Evolutionary conservation across 2,888 invertebrate genomes (phyloP).

Genomic region (Nephrotoma flavescens): DNA sequence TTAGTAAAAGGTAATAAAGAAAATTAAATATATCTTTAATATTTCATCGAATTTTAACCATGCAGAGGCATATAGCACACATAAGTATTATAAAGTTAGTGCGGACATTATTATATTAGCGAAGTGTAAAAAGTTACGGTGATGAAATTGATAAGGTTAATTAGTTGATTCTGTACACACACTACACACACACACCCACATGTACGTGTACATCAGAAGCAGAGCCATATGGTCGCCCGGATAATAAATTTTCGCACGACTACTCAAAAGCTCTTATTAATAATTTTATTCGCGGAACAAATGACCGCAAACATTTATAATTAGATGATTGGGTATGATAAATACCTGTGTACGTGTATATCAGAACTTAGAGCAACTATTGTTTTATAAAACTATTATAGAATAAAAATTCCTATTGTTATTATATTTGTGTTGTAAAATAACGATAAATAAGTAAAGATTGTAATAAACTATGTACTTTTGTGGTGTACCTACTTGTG

Average conservation of each 20-base stretch:
- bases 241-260: not conserved
- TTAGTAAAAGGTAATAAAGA: not conserved
- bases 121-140: not conserved
- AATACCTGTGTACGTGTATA: not conserved
- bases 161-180: not conserved
- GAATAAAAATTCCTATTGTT: not conserved
- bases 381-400: not conserved
- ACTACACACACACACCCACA: not conserved
- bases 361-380: not conserved
- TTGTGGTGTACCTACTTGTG: not conserved
- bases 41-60: not conserved
- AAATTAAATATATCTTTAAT: not conserved
- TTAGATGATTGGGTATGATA: not conserved
- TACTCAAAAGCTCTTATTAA: not conserved
- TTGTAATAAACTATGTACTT: not conserved
- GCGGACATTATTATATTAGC: not conserved
- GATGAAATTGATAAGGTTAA: not conserved
- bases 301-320: not conserved
- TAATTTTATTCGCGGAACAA: not conserved
- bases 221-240: not conserved
- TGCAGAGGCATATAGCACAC: not conserved
- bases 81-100: not conserved
- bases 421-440: not conserved
- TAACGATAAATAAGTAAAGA: not conserved
- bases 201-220: not conserved